Evolutionary conservation across 2,888 invertebrate genomes (phyloP).

Genomic region (Pterostichus madidus): DNA sequence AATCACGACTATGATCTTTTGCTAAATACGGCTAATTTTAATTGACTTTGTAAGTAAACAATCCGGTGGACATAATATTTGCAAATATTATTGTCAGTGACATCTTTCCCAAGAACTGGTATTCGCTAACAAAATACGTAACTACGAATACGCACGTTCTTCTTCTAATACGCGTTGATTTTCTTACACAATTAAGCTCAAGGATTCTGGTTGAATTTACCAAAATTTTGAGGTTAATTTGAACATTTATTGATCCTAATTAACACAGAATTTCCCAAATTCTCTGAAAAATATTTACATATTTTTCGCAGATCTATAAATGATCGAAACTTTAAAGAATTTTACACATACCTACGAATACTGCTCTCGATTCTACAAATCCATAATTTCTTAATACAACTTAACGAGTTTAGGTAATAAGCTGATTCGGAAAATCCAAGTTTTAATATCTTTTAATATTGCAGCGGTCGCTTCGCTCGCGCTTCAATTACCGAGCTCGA

Average conservation of each 20-base stretch:
- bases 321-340: no score
- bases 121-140: slow-evolving; percentile 17
- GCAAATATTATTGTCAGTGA: slow-evolving; percentile 45
- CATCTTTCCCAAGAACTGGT: slow-evolving; percentile 26
- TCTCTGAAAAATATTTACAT: neutral
- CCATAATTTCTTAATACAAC: no score
- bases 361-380: no score
- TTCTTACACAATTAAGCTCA: neutral
- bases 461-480: no score
- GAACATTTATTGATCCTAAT: neutral
- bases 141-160: neutral
- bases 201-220: neutral
- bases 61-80: slow-evolving; percentile 26
- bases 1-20: slow-evolving; percentile 41
- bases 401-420: no score
- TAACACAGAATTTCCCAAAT: neutral
- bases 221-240: slow-evolving; percentile 1
- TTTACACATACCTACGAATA: no score
- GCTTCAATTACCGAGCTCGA: no score
- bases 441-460: no score
- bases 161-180: neutral
- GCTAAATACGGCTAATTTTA: slow-evolving; percentile 50
- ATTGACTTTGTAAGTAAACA: slow-evolving; percentile 45
- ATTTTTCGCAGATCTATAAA: no score
- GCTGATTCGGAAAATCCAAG: no score